Conservation (phyloP, 2,113 vertebrate genomes). For the Hippotragus niger region DNA sequence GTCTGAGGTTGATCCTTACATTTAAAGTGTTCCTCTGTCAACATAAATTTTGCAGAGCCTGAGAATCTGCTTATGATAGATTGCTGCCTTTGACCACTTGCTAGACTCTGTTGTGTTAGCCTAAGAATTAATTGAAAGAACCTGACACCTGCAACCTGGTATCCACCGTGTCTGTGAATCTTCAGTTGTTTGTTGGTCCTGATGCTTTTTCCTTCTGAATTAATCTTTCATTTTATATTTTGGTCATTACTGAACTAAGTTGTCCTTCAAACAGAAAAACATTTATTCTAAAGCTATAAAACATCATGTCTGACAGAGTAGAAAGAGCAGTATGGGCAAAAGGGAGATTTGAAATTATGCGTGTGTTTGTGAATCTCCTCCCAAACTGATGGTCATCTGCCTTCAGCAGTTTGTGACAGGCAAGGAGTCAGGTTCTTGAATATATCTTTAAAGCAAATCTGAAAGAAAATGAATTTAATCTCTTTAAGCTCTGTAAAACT, state of each 20-base stretch:
- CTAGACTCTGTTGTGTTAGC: neutral
- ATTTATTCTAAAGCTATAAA: neutral
- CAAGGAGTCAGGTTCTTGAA: neutral
- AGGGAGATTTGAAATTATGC: neutral
- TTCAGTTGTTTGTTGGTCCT: neutral
- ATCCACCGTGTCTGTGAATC: neutral
- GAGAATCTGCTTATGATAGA: neutral
- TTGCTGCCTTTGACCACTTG: neutral
- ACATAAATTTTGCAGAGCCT: neutral
- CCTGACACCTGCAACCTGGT: neutral
- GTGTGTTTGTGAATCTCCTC: neutral
- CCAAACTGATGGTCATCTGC: neutral
- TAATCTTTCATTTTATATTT: neutral
- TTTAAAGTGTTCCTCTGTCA: neutral
- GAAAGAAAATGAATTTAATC: neutral
- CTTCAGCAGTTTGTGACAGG: neutral
- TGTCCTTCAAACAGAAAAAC: neutral
- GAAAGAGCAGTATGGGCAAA: neutral
- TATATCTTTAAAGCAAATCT: neutral
- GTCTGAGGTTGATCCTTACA: neutral
- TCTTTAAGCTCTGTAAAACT: neutral
- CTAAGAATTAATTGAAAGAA: neutral
- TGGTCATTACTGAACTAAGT: neutral
- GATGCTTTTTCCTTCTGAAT: neutral
- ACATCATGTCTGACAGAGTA: neutral